These are phyloP conservation scores for Julus scandinavius DNA, from an alignment of 2,888 invertebrate genomes.

Conservation along the genomic window DNA sequence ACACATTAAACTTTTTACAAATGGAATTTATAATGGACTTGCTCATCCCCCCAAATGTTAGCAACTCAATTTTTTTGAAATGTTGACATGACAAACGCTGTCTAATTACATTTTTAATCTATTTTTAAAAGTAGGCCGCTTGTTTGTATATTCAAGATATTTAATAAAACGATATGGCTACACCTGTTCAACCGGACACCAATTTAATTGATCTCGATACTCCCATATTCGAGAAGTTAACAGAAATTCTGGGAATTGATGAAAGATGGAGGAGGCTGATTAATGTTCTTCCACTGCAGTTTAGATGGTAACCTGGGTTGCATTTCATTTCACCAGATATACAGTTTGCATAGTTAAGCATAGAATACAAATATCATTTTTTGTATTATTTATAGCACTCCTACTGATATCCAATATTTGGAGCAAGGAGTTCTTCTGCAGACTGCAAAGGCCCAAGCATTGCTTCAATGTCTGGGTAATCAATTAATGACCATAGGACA, in stretches of 20 bases:
- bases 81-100: too few species aligned
- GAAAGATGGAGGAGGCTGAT: not conserved
- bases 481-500: not conserved
- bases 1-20: too few species aligned
- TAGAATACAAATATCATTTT: not conserved
- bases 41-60: too few species aligned
- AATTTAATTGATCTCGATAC: not conserved
- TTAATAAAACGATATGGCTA: not conserved
- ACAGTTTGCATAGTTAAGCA: too few species aligned
- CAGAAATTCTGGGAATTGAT: not conserved
- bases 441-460: not conserved
- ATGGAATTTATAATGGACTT: too few species aligned
- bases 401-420: not conserved
- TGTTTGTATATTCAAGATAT: too few species aligned
- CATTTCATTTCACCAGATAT: not conserved
- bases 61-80: too few species aligned
- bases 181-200: not conserved
- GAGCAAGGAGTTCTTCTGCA: not conserved
- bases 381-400: not conserved
- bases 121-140: too few species aligned
- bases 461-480: not conserved
- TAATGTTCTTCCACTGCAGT: not conserved
- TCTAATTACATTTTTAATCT: too few species aligned
- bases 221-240: not conserved
- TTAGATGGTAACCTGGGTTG: not conserved